Conservation (phyloP, 2,113 vertebrate species). For the Halichoeres trimaculatus region DNA sequence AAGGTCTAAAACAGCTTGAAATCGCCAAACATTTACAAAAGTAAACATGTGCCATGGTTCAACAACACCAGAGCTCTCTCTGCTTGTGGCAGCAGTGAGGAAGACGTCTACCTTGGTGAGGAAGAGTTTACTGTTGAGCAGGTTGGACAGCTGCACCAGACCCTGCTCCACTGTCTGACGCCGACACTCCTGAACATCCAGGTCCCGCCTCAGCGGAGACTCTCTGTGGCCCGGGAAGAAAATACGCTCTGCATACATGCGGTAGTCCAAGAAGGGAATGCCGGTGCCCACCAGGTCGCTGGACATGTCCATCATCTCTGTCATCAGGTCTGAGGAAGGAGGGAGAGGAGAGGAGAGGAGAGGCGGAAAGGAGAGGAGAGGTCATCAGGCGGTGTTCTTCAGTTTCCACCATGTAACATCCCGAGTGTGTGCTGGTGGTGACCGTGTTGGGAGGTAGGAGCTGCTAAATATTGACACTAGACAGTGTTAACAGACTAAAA, state of each 20-base stretch:
- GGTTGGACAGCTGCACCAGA: slow-evolving; percentile 95
- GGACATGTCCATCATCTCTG: slow-evolving; percentile 98
- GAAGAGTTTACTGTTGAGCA: slow-evolving; percentile 99
- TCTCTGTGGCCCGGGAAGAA: slow-evolving; percentile 97
- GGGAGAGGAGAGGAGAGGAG: slow-evolving; percentile 2
- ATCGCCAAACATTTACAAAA: neutral
- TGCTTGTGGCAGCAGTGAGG: neutral
- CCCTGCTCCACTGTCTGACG: slow-evolving; percentile 96
- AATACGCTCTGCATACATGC: slow-evolving; percentile 94
- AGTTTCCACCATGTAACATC: neutral
- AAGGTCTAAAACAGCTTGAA: too few species aligned
- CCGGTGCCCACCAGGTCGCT: slow-evolving; percentile 96
- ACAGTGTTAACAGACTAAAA: slow-evolving; percentile 10
- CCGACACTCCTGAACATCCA: slow-evolving; percentile 94
- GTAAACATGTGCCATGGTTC: too few species aligned
- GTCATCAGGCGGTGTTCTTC: neutral
- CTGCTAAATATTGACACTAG: slow-evolving; percentile 22
- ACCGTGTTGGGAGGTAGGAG: neutral
- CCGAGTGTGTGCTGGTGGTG: slow-evolving; percentile 5
- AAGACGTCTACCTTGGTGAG: slow-evolving; percentile 91
- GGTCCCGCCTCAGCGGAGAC: slow-evolving; percentile 91
- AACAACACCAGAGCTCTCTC: neutral
- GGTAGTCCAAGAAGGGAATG: slow-evolving; percentile 97
- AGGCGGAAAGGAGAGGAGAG: too few species aligned
- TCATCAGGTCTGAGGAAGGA: slow-evolving; percentile 91